A percentile compares a stretch with the other conserved stretches of the same genome.
phyloP scores from a whole-genome alignment of 2,113 vertebrate species.

The Dendrocopos noguchii region DNA sequence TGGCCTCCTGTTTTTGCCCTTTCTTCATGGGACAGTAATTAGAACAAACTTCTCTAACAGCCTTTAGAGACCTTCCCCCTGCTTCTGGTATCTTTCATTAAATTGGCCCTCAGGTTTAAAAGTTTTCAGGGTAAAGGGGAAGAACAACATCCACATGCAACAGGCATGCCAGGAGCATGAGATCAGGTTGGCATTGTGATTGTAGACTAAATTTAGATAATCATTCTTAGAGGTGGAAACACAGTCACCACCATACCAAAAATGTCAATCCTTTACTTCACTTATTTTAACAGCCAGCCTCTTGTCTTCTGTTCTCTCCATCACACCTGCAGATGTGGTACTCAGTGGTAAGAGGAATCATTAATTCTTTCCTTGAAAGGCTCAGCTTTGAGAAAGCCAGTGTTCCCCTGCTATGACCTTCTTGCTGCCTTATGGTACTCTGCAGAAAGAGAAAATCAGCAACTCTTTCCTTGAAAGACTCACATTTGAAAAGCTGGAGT shows the following conservation, averaged over 20 bases:
- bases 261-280: background rate
- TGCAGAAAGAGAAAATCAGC: slow-evolving; percentile 53
- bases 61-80: background rate
- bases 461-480: slow-evolving; percentile 61
- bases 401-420: slow-evolving; percentile 22
- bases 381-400: slow-evolving; percentile 25
- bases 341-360: slow-evolving; percentile 20
- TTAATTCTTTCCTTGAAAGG: slow-evolving; percentile 51
- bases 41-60: background rate
- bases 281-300: background rate
- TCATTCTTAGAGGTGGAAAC: background rate
- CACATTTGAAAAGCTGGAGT: slow-evolving; percentile 48
- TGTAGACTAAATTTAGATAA: background rate
- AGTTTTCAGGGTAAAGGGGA: background rate
- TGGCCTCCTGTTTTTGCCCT: background rate
- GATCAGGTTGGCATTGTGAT: background rate
- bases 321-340: background rate
- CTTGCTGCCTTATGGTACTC: slow-evolving; percentile 59
- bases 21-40: background rate
- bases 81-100: background rate
- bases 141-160: background rate
- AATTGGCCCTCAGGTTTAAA: background rate
- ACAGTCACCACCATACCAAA: background rate
- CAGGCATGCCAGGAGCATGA: background rate
- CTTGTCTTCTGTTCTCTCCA: background rate